phyloP scores from a whole-genome alignment of 2,113 vertebrate genomes.

The Chamaea fasciata region DNA sequence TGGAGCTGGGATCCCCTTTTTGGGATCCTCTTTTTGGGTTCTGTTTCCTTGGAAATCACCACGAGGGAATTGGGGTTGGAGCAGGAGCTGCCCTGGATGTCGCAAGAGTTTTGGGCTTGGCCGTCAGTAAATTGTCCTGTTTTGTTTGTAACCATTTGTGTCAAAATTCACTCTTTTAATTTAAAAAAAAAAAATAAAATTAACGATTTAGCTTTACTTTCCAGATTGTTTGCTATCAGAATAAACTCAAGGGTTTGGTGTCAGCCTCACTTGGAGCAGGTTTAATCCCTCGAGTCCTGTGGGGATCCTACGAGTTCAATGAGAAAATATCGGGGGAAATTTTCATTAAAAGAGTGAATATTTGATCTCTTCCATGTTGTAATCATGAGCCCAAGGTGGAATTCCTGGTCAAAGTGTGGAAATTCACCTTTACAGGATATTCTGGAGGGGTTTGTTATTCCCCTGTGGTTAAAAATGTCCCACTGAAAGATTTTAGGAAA shows the following conservation, averaged over 20 bases:
- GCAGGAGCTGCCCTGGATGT: neutral
- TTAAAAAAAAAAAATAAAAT: too few relatives aligned
- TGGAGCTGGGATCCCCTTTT: neutral
- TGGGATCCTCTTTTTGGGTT: neutral
- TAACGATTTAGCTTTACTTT: neutral
- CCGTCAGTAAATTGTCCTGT: fast-evolving
- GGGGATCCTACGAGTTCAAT: fast-evolving
- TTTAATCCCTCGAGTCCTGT: neutral
- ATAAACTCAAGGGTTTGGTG: neutral
- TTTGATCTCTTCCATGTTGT: neutral
- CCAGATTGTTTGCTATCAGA: neutral
- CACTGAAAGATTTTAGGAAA: neutral
- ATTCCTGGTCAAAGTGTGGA: neutral
- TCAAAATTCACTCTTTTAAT: neutral
- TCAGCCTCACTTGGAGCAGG: neutral
- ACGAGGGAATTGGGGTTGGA: neutral
- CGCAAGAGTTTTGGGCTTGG: neutral
- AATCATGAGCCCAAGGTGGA: neutral
- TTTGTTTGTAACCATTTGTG: neutral
- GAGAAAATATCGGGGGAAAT: neutral
- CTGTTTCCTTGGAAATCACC: neutral
- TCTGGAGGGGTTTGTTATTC: neutral
- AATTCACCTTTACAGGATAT: neutral
- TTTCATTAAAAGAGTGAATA: neutral
- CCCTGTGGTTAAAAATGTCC: neutral